A percentile compares a stretch with the other conserved stretches of the same genome.
These are phyloP conservation scores for Kuschelorhynchus macadamiae DNA, from an alignment of 2,888 invertebrate species.

Conservation along the genomic window DNA sequence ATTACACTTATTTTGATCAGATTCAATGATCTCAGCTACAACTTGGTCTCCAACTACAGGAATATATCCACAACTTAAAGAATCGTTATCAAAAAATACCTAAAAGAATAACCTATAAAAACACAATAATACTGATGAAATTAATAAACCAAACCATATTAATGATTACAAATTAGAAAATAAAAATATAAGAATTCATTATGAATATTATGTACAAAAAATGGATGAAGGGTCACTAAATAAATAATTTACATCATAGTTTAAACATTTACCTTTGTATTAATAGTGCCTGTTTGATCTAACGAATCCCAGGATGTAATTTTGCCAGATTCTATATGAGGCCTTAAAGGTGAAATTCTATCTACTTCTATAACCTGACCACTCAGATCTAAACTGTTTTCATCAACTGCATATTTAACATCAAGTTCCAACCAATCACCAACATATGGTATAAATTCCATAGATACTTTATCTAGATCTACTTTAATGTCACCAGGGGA, in stretches of 20 bases:
- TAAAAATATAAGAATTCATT: too few relatives aligned
- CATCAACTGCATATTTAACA: slow-evolving; percentile 75
- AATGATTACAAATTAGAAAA: too few relatives aligned
- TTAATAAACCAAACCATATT: too few relatives aligned
- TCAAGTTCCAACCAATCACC: slow-evolving; percentile 81
- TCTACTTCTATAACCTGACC: slow-evolving; percentile 76
- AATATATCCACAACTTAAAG: slow-evolving; percentile 71
- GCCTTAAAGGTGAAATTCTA: slow-evolving; percentile 74
- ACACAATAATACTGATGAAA: too few relatives aligned
- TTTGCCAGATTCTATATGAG: slow-evolving; percentile 71
- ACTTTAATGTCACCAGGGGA: slow-evolving; percentile 73
- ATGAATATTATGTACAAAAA: too few relatives aligned
- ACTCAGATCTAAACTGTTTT: slow-evolving; percentile 69
- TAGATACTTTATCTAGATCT: slow-evolving; percentile 74
- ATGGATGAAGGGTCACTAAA: too few relatives aligned
- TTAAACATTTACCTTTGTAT: slow-evolving; percentile 63
- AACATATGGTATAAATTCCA: slow-evolving; percentile 77
- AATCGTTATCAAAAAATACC: slow-evolving; percentile 74
- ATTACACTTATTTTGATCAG: slow-evolving; percentile 72
- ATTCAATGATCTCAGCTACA: slow-evolving; percentile 80
- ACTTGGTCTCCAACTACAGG: slow-evolving; percentile 77
- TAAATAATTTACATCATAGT: too few relatives aligned
- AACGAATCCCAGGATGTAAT: slow-evolving; percentile 68
- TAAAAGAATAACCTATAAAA: neutral
- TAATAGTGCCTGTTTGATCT: slow-evolving; percentile 72